Conservation (phyloP, 1,140 invertebrate genomes). For the Drosophila asahinai region DNA sequence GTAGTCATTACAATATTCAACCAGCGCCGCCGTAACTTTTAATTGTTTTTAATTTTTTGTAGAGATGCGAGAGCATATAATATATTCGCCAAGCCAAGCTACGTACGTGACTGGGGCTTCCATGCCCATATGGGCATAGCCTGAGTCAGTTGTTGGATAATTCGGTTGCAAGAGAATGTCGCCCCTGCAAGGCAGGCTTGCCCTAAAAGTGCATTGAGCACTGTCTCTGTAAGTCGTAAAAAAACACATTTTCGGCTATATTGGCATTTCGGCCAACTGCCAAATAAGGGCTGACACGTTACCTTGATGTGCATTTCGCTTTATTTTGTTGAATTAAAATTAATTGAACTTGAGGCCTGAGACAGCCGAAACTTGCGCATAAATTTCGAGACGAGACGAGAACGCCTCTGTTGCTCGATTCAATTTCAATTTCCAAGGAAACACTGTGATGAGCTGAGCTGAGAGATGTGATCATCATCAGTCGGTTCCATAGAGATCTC, state of each 20-base stretch:
- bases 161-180: conserved; percentile 32
- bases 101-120: conserved; percentile 34
- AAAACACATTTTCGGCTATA: conserved; percentile 39
- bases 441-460: conserved; percentile 40
- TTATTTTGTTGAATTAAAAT: conserved; percentile 74
- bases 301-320: conserved; percentile 61
- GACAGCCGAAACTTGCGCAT: conserved; percentile 60
- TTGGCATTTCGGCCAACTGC: conserved; percentile 49
- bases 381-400: conserved; percentile 49
- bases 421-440: conserved; percentile 80
- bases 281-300: conserved; percentile 70
- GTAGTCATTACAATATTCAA: conserved; percentile 55
- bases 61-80: conserved; percentile 34
- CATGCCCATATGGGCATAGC: conserved; percentile 34
- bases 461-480: conserved; percentile 68
- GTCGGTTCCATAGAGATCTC: conserved; percentile 12
- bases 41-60: conserved; percentile 59
- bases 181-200: conserved; percentile 36
- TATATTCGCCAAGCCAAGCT: conserved; percentile 19
- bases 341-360: conserved; percentile 63
- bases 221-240: conserved; percentile 9
- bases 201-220: conserved; percentile 73
- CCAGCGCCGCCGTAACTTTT: conserved; percentile 41
- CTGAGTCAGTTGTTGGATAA: conserved; percentile 27
- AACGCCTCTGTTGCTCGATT: conserved; percentile 48